Conservation (phyloP, 2,113 vertebrate genomes). For the Galemys pyrenaicus region DNA sequence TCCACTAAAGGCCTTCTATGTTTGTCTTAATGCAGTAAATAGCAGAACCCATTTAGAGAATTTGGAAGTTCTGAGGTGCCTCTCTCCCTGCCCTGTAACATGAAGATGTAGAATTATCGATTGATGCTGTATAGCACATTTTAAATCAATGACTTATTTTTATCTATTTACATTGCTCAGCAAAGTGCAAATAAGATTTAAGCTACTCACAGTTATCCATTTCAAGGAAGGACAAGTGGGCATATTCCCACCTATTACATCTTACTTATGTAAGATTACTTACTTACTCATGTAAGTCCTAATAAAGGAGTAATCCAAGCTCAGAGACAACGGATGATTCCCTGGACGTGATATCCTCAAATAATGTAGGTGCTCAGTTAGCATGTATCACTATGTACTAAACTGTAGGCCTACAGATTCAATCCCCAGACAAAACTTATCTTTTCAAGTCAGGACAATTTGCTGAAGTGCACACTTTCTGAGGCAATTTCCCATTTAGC, state of each 20-base stretch:
- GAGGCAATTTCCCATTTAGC: conserved; percentile 61
- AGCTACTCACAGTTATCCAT: background rate
- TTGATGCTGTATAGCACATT: conserved; percentile 14
- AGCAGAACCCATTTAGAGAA: too few relatives aligned
- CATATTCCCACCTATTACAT: background rate
- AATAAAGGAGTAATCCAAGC: background rate
- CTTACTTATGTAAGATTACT: too few relatives aligned
- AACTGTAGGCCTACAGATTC: background rate
- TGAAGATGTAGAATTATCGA: conserved; percentile 42
- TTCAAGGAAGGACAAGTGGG: background rate
- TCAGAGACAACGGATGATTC: background rate
- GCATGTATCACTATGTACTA: background rate
- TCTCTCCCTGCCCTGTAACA: too few relatives aligned
- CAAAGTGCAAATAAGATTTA: conserved; percentile 31
- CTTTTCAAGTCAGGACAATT: background rate
- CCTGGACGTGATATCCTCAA: background rate
- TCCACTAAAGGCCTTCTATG: too few relatives aligned
- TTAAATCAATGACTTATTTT: conserved; percentile 61
- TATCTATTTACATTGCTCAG: conserved; percentile 37
- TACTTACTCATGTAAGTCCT: background rate
- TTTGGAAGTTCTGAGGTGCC: too few relatives aligned
- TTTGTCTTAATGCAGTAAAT: too few relatives aligned
- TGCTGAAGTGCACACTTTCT: background rate
- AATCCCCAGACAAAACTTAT: background rate
- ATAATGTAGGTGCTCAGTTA: background rate